These are phyloP conservation scores for Pycnonotus jocosus DNA, from an alignment of 2,113 vertebrate species.

Conservation along the genomic window DNA sequence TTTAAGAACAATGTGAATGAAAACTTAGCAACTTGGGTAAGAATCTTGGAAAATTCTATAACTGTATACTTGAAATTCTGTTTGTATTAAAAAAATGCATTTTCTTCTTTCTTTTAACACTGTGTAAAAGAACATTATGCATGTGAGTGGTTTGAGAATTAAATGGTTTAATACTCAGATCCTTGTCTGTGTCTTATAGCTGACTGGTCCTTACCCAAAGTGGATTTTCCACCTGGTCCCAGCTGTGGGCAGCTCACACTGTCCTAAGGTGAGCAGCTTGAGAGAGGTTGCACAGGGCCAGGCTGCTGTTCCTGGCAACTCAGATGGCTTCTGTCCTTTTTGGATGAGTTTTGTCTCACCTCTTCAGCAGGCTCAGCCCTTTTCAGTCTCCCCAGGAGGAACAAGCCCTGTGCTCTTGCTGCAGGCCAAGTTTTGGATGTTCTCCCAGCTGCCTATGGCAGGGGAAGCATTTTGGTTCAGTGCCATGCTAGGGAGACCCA, in stretches of 20 bases:
- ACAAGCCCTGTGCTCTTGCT: background rate
- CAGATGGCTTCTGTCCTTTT: background rate
- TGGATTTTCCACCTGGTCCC: background rate
- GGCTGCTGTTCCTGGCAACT: background rate
- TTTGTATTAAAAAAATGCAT: conserved; percentile 74
- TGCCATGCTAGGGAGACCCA: background rate
- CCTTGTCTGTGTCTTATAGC: background rate
- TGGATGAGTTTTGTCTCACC: background rate
- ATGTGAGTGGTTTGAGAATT: conserved; percentile 84
- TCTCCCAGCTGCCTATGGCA: background rate
- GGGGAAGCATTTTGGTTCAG: background rate
- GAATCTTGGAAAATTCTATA: conserved; percentile 76
- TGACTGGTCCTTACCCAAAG: rapidly evolving
- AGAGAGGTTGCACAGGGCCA: background rate
- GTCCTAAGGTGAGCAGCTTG: background rate
- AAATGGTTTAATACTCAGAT: conserved; percentile 78
- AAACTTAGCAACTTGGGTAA: conserved; percentile 77
- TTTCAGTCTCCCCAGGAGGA: rapidly evolving
- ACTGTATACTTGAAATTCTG: conserved; percentile 81
- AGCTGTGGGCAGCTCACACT: background rate
- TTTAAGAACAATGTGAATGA: conserved; percentile 85
- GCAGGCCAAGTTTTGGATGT: background rate
- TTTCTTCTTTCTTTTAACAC: conserved; percentile 81
- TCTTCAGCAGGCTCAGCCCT: background rate
- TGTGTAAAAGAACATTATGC: conserved; percentile 83